Conservation (phyloP, 1,140 invertebrate genomes). For the Hylaeus anthracinus region DNA sequence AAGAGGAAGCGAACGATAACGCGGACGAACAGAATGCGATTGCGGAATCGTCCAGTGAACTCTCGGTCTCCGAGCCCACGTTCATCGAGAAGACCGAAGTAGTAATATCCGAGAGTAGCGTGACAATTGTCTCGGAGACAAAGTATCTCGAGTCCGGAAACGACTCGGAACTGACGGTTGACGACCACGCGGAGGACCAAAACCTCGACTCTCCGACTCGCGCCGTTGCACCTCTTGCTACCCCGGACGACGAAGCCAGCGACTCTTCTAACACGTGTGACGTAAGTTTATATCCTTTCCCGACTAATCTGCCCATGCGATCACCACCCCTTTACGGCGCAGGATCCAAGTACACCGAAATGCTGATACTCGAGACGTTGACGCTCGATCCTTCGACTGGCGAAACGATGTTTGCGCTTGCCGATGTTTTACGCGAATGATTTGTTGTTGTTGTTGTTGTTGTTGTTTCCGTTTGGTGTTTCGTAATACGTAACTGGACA, state of each 20-base stretch:
- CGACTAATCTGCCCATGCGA: not conserved
- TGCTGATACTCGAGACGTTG: not conserved
- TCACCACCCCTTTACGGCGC: not conserved
- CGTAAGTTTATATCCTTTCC: conserved; percentile 69
- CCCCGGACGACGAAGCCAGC: conserved; percentile 70
- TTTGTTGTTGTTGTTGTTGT: too few relatives aligned
- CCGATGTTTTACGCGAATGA: too few relatives aligned
- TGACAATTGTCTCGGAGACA: conserved; percentile 41
- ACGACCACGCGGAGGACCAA: not conserved
- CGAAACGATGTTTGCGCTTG: too few relatives aligned
- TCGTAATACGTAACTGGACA: too few relatives aligned
- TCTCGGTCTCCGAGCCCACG: conserved; percentile 52
- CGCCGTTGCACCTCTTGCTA: conserved; percentile 64
- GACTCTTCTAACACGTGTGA: conserved; percentile 72
- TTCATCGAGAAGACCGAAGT: conserved; percentile 60
- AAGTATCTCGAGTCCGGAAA: conserved; percentile 23
- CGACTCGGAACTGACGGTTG: conserved; percentile 43
- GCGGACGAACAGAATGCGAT: conserved; percentile 48
- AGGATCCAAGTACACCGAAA: not conserved
- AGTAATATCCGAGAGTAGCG: conserved; percentile 29
- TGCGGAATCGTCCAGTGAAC: conserved; percentile 54
- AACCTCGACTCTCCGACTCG: conserved; percentile 28
- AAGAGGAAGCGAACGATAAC: conserved; percentile 43
- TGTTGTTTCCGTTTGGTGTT: too few relatives aligned
- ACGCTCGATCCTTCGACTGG: not conserved